Conservation (phyloP, 2,888 invertebrate species). For the Rhingia campestris region DNA sequence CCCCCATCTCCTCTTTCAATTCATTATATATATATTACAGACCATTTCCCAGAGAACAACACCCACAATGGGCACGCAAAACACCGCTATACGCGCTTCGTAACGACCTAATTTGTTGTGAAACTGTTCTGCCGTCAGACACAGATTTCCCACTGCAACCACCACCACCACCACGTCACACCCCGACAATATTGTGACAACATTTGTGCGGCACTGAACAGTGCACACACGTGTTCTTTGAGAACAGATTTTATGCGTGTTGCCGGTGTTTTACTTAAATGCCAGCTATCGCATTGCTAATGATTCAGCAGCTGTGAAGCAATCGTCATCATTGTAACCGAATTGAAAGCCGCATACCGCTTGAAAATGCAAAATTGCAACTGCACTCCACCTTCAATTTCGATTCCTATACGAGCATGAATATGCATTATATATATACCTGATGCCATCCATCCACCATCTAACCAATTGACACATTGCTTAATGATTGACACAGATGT, state of each 20-base stretch:
- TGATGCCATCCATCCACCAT: constrained; percentile 4
- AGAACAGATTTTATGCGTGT: constrained; percentile 32
- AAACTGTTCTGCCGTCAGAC: constrained; percentile 20
- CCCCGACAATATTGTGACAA: constrained; percentile 29
- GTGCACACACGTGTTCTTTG: constrained; percentile 22
- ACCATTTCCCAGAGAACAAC: constrained; percentile 35
- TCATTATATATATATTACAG: constrained; percentile 49
- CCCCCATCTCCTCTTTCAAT: constrained; percentile 7
- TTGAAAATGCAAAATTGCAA: constrained; percentile 35
- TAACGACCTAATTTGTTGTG: constrained; percentile 59
- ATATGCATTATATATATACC: constrained; percentile 33
- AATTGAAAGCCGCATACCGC: constrained; percentile 26
- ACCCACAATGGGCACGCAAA: constrained; percentile 53
- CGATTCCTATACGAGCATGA: background rate
- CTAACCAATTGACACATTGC: constrained; percentile 69
- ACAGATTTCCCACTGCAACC: background rate
- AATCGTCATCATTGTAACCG: constrained; percentile 44
- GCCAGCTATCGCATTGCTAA: constrained; percentile 51
- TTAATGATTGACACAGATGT: constrained; percentile 70
- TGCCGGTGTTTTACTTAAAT: constrained; percentile 38
- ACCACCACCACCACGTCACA: background rate
- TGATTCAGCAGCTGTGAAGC: constrained; percentile 41
- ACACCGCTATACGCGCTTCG: constrained; percentile 48
- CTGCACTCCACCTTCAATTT: background rate
- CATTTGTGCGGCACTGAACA: constrained; percentile 8